Evolutionary conservation across 2,888 invertebrate genomes (phyloP), one percentile per base, ranked within the genome.

Genomic region (Zygogramma bicolorata): DNA sequence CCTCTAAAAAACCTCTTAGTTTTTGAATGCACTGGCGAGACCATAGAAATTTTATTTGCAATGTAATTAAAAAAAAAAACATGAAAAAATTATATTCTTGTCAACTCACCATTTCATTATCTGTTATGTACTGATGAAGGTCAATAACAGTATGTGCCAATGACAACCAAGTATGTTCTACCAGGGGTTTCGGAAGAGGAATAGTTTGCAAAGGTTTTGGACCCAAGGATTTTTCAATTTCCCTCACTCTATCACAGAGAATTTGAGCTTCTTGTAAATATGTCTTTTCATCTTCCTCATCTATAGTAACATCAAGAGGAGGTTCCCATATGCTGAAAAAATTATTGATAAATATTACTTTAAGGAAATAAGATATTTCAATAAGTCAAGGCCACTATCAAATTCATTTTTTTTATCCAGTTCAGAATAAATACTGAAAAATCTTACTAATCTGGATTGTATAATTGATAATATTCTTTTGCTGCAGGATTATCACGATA

Each of bases 401-500:
- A n/a, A n/a, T n/a, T n/a, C n/a, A n/a, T n/a, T n/a, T n/a, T n/a
- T n/a, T n/a, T n/a, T n/a, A n/a, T n/a, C n/a, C n/a, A n/a, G n/a
- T n/a, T n/a, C n/a, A n/a, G n/a, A n/a, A n/a, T n/a, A n/a, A 53
- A 18, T 13, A 31, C 34, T 68, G 7, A 69, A 5, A 53, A 53
- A 25, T 25, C 86, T 87, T 84, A 89, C 90, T 89, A 87, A 70
- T 90, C 87, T 1, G 91, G 91, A 85, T 93, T 92, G 58, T 90
- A 90, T 68, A 90, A 86, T 81, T 90, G 89, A 85, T 93, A 90
- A 86, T 91, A 92, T 78, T 93, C 89, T 86, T 89, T 88, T 75
- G 95, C 88, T 72, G 91, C 91, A 60, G 94, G 92, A 86, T 92
- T 90, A 78, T 91, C 90, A 75, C 90, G 89, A 81, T 92, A 93